Evolutionary conservation across 2,113 vertebrate genomes (phyloP).

Genomic region (Austrofundulus limnaeus): DNA sequence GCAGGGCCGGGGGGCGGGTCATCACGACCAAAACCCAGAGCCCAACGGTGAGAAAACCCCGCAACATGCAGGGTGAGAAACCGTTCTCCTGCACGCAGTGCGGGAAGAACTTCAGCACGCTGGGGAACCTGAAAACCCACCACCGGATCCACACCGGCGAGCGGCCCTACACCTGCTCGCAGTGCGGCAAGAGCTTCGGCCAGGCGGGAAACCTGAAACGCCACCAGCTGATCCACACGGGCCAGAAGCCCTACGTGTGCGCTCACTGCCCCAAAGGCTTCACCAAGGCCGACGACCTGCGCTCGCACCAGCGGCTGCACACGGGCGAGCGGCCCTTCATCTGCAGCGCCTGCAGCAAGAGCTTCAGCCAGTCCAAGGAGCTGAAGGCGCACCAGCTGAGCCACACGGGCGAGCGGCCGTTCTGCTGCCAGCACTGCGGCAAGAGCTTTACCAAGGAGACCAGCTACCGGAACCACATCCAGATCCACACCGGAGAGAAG

Average conservation of each 20-base stretch:
- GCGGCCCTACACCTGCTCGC: constrained; percentile 80
- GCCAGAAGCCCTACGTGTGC: constrained; percentile 80
- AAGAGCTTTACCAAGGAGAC: constrained; percentile 79
- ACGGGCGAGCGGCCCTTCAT: constrained; percentile 79
- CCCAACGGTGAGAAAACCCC: constrained; percentile 69
- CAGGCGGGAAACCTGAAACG: constrained; percentile 82
- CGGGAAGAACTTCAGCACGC: constrained; percentile 80
- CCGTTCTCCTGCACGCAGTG: constrained; percentile 81
- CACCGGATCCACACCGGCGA: constrained; percentile 82
- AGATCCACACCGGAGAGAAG: constrained; percentile 76
- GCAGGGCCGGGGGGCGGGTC: neutral
- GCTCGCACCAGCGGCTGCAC: constrained; percentile 81
- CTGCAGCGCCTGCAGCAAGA: constrained; percentile 77
- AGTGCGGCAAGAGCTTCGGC: constrained; percentile 82
- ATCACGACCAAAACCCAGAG: constrained; percentile 56
- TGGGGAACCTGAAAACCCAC: constrained; percentile 83
- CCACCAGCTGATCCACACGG: constrained; percentile 83
- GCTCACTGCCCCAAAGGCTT: constrained; percentile 83
- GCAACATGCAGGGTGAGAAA: constrained; percentile 78
- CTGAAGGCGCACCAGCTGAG: constrained; percentile 79
- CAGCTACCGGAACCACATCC: constrained; percentile 80
- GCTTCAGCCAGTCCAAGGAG: constrained; percentile 79
- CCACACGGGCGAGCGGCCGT: constrained; percentile 76
- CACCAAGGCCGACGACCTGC: constrained; percentile 80
- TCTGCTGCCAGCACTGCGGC: constrained; percentile 79